Conservation (phyloP, 2,113 vertebrate species). For the Hippolais icterina region DNA sequence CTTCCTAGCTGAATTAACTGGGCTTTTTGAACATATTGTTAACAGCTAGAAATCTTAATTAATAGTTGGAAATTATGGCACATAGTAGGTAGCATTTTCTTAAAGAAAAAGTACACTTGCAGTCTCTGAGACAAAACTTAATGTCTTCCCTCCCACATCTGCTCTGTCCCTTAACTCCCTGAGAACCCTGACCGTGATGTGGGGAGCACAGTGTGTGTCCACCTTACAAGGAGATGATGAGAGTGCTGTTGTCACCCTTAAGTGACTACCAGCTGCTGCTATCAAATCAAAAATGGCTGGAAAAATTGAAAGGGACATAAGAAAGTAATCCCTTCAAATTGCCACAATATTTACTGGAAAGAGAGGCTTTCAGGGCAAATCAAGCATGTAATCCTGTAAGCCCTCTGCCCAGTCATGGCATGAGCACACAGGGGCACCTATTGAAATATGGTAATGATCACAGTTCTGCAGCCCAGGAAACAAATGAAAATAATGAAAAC, state of each 20-base stretch:
- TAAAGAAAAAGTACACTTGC: not conserved
- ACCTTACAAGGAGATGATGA: slow-evolving; percentile 55
- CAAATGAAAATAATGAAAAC: slow-evolving; percentile 25
- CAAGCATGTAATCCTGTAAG: slow-evolving; percentile 73
- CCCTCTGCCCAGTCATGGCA: slow-evolving; percentile 45
- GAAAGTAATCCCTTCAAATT: slow-evolving; percentile 73
- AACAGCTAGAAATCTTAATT: slow-evolving; percentile 3
- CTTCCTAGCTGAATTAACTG: not conserved
- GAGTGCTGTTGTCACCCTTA: slow-evolving; percentile 65
- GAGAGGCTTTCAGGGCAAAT: slow-evolving; percentile 66
- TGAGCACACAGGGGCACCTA: slow-evolving; percentile 44
- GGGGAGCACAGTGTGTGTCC: slow-evolving; percentile 14
- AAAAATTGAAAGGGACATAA: slow-evolving; percentile 70
- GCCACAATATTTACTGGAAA: slow-evolving; percentile 74
- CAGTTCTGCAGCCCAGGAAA: not conserved
- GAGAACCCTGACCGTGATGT: not conserved
- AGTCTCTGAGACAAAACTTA: not conserved
- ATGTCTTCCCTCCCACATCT: not conserved
- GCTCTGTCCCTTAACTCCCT: not conserved
- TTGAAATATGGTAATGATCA: slow-evolving; percentile 60
- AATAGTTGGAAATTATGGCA: not conserved
- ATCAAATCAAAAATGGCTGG: slow-evolving; percentile 70
- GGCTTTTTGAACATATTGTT: not conserved
- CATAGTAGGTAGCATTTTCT: not conserved
- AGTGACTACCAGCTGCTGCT: slow-evolving; percentile 72